phyloP scores from a whole-genome alignment of 2,888 invertebrate species.

The Phymatocera aterrima region DNA sequence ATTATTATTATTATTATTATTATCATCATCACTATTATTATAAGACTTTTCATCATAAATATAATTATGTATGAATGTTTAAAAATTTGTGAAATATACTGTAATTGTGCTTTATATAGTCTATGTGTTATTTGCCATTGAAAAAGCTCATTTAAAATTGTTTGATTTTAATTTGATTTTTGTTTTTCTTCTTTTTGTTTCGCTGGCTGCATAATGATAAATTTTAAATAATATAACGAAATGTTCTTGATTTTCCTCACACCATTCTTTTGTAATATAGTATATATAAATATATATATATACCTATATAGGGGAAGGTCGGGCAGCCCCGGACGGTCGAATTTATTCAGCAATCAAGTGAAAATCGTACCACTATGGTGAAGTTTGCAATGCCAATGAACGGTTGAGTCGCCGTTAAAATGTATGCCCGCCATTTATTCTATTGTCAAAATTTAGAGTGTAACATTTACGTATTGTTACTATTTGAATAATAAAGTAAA shows the following conservation, averaged over 20 bases:
- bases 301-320: background rate
- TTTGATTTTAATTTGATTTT: no score
- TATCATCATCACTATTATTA: constrained; percentile 60
- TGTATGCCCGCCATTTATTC: constrained; percentile 5
- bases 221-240: constrained; percentile 21
- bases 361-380: no score
- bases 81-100: constrained; percentile 76
- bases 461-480: constrained; percentile 4
- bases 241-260: constrained; percentile 40
- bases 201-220: constrained; percentile 48
- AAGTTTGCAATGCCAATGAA: background rate
- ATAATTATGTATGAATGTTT: constrained; percentile 75
- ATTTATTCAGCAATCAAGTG: no score
- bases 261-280: constrained; percentile 1
- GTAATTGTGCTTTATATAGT: constrained; percentile 75
- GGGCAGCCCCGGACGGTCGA: background rate
- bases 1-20: constrained; percentile 58
- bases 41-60: constrained; percentile 56
- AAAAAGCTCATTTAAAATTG: background rate
- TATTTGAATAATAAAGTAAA: background rate
- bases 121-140: constrained; percentile 60
- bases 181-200: constrained; percentile 17
- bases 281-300: no score
- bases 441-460: background rate
- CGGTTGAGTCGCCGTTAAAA: constrained; percentile 8